Base-by-base conservation (phyloP, 1,140 invertebrate genomes). In the Metaphire vulgaris region DNA sequence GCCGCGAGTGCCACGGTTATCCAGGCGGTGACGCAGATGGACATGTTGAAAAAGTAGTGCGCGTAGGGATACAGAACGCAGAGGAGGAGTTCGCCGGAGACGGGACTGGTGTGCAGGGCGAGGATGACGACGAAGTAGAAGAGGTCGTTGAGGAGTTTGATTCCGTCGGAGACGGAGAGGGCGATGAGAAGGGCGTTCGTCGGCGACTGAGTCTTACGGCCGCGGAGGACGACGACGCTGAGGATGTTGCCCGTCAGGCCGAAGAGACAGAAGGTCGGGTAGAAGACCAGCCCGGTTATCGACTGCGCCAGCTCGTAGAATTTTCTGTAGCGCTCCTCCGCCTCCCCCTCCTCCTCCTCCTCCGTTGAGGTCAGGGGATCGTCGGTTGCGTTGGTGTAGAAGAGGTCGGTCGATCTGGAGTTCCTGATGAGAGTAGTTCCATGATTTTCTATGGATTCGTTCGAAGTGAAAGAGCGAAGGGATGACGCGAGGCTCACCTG, bases 1-100 rank as follows among this genome's bases (percentile, higher is more conserved):
- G 97, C 88, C 0, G 96, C 97, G n/a, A 98, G 95, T 0, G 93
- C 93, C 65, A 98, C 89, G 0, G 96, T 98, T 79, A 97, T 88
- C 88, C 97, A 99, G 66, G 96, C 94, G n/a, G 94, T 84, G 12
- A 83, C 80, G 72, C 81, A 84, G 12, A 78, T 80, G 12, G 84
- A 82, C 69, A 82, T 72, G 41, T 81, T 82, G 76, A 85, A 84
- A 14, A 85, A 80, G 73, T 83, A 86, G 75, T 85, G 84, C 2
- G 83, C 83, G 77, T 84, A 85, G 0, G 83, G 83, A 77, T 86
- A 86, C 21, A 85, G 77, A 72, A 81, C 80, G 12, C 78, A 67
- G 66, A 74, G 78, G 31, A 78, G 34, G 1, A 31, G 75, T 68
- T 84, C 78, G 12, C 81, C 83, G 16, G 78, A 69, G 2, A 68